A percentile compares a stretch with the other conserved stretches of the same genome.
Evolutionary conservation across 2,888 invertebrate species (phyloP).

Genomic region (Caenorhabditis imperialis): DNA sequence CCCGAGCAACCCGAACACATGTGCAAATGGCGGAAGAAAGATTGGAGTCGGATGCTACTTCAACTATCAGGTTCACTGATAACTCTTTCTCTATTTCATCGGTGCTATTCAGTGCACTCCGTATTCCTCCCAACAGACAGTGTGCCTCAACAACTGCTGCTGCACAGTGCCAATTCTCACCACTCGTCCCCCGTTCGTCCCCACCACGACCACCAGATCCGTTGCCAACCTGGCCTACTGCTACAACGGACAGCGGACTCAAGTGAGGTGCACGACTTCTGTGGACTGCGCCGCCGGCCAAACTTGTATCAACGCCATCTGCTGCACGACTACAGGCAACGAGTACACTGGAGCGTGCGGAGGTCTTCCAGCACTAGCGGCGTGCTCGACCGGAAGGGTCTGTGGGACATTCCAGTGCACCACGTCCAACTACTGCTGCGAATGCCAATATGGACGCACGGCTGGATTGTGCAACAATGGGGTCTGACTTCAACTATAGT

Average conservation of each 20-base stretch:
- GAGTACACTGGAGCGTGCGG: slow-evolving; percentile 71
- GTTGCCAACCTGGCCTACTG: slow-evolving; percentile 58
- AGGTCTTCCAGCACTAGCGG: slow-evolving; percentile 67
- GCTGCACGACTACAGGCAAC: slow-evolving; percentile 69
- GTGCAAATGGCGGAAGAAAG: slow-evolving; percentile 56
- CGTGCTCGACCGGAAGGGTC: slow-evolving; percentile 57
- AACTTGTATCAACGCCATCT: slow-evolving; percentile 69
- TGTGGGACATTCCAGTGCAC: slow-evolving; percentile 65
- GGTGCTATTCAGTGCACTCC: slow-evolving; percentile 60
- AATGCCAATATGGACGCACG: slow-evolving; percentile 69
- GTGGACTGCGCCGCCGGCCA: slow-evolving; percentile 62
- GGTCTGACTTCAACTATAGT: too few species aligned
- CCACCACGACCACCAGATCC: slow-evolving; percentile 28
- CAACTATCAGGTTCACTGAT: slow-evolving; percentile 46
- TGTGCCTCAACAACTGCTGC: slow-evolving; percentile 62
- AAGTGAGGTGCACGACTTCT: slow-evolving; percentile 59
- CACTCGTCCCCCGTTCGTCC: slow-evolving; percentile 14
- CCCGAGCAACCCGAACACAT: slow-evolving; percentile 21
- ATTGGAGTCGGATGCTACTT: slow-evolving; percentile 60
- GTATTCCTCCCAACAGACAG: slow-evolving; percentile 23
- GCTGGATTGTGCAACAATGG: slow-evolving; percentile 65
- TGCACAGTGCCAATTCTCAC: slow-evolving; percentile 53
- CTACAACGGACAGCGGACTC: slow-evolving; percentile 66
- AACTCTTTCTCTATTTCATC: too few species aligned
- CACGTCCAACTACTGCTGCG: slow-evolving; percentile 73